Evolutionary conservation across 1,140 invertebrate species (phyloP).

Genomic region (Diplogasteroides magnus): DNA sequence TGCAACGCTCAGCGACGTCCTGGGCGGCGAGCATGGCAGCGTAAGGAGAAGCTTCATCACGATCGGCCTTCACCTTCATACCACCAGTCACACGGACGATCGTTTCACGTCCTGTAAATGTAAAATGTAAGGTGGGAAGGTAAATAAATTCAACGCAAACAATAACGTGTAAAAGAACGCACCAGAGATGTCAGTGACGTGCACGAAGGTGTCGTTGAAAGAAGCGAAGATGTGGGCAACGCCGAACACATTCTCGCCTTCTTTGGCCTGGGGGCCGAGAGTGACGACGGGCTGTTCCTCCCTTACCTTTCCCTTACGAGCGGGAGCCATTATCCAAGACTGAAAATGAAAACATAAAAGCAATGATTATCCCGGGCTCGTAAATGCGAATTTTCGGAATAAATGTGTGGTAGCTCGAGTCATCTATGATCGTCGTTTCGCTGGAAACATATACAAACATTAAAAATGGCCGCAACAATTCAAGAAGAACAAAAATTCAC

Average conservation of each 20-base stretch:
- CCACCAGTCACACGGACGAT: slow-evolving; percentile 96
- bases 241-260: slow-evolving; percentile 95
- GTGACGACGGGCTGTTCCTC: slow-evolving; percentile 94
- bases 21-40: slow-evolving; percentile 99
- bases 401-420: too few relatives aligned
- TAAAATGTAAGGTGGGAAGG: too few relatives aligned
- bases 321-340: slow-evolving; percentile 73
- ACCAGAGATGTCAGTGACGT: slow-evolving; percentile 97
- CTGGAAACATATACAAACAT: too few relatives aligned
- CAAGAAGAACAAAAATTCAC: too few relatives aligned
- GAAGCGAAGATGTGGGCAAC: slow-evolving; percentile 99
- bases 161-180: slow-evolving; percentile 57
- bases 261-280: slow-evolving; percentile 89
- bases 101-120: slow-evolving; percentile 72
- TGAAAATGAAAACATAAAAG: slow-evolving; percentile 15
- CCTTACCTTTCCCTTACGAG: slow-evolving; percentile 85
- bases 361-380: too few relatives aligned
- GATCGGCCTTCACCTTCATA: slow-evolving; percentile 99
- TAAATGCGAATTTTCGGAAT: too few relatives aligned
- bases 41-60: slow-evolving; percentile 98
- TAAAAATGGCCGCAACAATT: too few relatives aligned
- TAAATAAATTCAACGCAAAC: slow-evolving; percentile 4
- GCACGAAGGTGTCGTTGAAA: slow-evolving; percentile 99
- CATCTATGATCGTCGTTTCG: too few relatives aligned
- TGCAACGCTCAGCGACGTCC: slow-evolving; percentile 99